These are phyloP conservation scores for Sycophila texana DNA, from an alignment of 2,888 invertebrate species.

Conservation along the genomic window DNA sequence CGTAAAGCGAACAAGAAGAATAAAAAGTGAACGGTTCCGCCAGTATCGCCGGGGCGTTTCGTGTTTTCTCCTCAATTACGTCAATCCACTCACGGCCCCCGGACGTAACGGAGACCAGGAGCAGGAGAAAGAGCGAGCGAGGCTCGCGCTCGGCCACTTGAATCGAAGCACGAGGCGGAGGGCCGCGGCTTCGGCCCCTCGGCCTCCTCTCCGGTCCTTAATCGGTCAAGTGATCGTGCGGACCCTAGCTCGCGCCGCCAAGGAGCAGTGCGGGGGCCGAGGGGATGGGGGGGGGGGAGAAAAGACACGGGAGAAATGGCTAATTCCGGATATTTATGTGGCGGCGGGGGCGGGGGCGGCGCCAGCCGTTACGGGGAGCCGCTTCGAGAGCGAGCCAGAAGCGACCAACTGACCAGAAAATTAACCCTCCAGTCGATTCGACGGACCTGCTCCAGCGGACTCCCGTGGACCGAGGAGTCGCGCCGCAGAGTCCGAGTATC, in stretches of 20 bases:
- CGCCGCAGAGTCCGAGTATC: not conserved
- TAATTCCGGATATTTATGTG: slow-evolving; percentile 77
- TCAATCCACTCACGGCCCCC: slow-evolving; percentile 73
- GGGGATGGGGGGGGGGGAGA: slow-evolving; percentile 57
- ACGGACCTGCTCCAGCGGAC: slow-evolving; percentile 65
- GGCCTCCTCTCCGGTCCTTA: slow-evolving; percentile 67
- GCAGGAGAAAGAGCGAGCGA: slow-evolving; percentile 56
- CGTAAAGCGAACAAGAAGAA: not conserved
- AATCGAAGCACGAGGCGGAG: slow-evolving; percentile 62
- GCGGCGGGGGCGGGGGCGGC: slow-evolving; percentile 72
- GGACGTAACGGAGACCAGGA: slow-evolving; percentile 66
- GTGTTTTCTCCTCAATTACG: slow-evolving; percentile 75
- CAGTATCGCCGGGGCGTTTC: slow-evolving; percentile 65
- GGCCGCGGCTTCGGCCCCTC: slow-evolving; percentile 51
- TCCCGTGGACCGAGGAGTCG: slow-evolving; percentile 42
- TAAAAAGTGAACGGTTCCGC: not conserved
- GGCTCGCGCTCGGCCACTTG: slow-evolving; percentile 64
- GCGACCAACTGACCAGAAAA: slow-evolving; percentile 77
- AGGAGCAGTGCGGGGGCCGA: slow-evolving; percentile 49
- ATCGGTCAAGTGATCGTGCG: slow-evolving; percentile 76
- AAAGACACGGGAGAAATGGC: slow-evolving; percentile 73
- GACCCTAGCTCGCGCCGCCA: slow-evolving; percentile 61
- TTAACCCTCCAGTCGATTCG: slow-evolving; percentile 75
- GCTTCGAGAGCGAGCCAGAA: slow-evolving; percentile 64
- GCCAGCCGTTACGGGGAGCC: slow-evolving; percentile 71